Evolutionary conservation across 1,140 invertebrate species (phyloP), one percentile per base, ranked within the genome.

Genomic region (Rhizoglyphus robini): DNA sequence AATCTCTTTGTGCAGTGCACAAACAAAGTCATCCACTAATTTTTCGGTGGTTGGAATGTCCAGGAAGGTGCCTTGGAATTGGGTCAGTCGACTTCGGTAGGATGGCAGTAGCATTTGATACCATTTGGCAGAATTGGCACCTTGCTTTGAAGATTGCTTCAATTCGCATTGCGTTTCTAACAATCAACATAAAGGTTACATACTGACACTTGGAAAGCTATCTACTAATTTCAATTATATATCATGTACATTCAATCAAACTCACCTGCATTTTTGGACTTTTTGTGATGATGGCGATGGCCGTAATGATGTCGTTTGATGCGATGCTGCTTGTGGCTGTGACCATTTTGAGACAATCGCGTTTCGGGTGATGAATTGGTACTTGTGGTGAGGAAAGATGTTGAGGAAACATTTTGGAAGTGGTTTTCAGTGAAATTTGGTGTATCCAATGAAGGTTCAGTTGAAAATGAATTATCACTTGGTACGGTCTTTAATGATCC

Each of bases 1-100:
- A 68, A 94, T 91, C 74, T 94, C 90, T 51, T 86, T 86, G 51
- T 91, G 86, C 68, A 92, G 81, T 51, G 91, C 90, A 78, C 91
- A 94, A 8, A 88, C 90, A 79, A 88, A 95, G 81, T 89, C 88
- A 88, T 79, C 30, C 82, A 83, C 51, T 11, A 67, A 47, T 47
- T 32, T n/a, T 31, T 65, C 66, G 1, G 27, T 54, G 25, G 61
- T 5, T 8, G 63, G 63, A 29, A 66, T 48, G 23, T 61, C 30
- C 20, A 13, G 15, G 29, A 66, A 66, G 13, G 11, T 13, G 49
- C 31, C 1, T 20, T 49, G 69, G 32, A 61, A 65, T 51, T 65
- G 54, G 30, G 57, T 49, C 49, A 68, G 29, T 49, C 63, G 63
- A 4, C 30, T n/a, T 36, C 38, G 48, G 41, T 64, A 64, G 2